Evolutionary conservation across 1,140 invertebrate genomes (phyloP), one percentile per base, ranked within the genome.

Genomic region (Oryctes rhinoceros): DNA sequence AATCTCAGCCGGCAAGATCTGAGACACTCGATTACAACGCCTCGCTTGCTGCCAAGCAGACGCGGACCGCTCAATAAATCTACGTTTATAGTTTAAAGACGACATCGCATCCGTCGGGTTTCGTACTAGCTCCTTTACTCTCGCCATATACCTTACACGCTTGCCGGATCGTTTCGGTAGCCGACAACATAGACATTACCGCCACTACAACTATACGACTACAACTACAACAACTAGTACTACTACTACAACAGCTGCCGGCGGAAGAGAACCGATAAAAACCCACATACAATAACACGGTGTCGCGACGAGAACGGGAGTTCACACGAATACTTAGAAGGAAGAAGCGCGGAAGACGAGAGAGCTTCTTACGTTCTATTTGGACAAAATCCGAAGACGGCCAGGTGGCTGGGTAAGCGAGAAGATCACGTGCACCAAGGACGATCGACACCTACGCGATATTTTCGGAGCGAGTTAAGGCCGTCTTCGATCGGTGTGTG

Each of bases 321-420:
- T n/a, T 59, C 18, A 59, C 18, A 59, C 53, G n/a, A 59, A 59
- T 59, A 59, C 53, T 15, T 59, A n/a, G 53, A n/a, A 59, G 53
- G 18, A 59, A 44, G 39, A 44, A 7, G 18, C 18, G 15, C 39
- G 3, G 1, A 18, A 59, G 15, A 53, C 11, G 49, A 59, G 53
- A 59, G 15, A 59, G 5, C 53, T 59, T 18, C 53, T 59, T 59
- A n/a, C 15, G 18, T 59, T 59, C 53, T 59, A 59, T 59, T 59
- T 59, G 53, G 53, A 59, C 53, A 59, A 59, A 59, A 59, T 59
- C 53, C 53, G 53, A 59, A 59, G 53, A 59, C 53, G 53, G n/a
- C 53, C 53, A 59, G 53, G 53, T 59, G 53, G 53, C 18, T 59
- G n/a, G n/a, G 53, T 59, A 15, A 15, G 53, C 53, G 53, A n/a